These are phyloP conservation scores for Clistopyga incitator DNA, from an alignment of 2,888 invertebrate species.

Conservation along the genomic window DNA sequence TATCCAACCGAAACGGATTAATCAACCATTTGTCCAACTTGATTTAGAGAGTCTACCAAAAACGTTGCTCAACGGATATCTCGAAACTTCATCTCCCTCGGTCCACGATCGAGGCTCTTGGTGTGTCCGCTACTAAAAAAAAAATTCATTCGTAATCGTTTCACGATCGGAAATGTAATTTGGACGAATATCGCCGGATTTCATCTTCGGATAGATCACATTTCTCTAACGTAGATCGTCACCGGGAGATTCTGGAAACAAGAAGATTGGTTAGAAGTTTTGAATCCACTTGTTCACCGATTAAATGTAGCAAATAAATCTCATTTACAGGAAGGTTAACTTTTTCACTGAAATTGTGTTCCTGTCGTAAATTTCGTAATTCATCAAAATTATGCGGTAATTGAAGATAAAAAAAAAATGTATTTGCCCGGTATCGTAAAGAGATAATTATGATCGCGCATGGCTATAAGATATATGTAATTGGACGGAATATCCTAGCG, in stretches of 20 bases:
- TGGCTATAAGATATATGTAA: constrained; percentile 6
- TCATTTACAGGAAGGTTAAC: no score
- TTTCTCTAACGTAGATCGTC: background rate
- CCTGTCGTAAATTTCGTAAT: no score
- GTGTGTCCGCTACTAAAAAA: background rate
- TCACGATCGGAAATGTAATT: background rate
- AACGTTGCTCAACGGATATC: constrained; percentile 26
- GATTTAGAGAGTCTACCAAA: constrained; percentile 68
- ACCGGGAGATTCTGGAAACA: background rate
- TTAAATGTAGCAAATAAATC: background rate
- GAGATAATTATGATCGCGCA: background rate
- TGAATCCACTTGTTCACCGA: background rate
- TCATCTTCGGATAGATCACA: background rate
- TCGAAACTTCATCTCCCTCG: constrained; percentile 11
- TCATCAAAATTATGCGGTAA: no score
- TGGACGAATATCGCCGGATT: background rate
- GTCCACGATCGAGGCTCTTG: background rate
- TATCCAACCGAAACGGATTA: constrained; percentile 69
- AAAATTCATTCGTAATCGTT: constrained; percentile 20
- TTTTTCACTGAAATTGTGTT: no score
- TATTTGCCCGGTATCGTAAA: background rate
- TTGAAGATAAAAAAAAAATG: background rate
- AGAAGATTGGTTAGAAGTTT: background rate
- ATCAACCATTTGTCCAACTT: constrained; percentile 73
- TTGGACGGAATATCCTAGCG: background rate